phyloP scores from a whole-genome alignment of 2,113 vertebrate genomes.

The Progne subis region DNA sequence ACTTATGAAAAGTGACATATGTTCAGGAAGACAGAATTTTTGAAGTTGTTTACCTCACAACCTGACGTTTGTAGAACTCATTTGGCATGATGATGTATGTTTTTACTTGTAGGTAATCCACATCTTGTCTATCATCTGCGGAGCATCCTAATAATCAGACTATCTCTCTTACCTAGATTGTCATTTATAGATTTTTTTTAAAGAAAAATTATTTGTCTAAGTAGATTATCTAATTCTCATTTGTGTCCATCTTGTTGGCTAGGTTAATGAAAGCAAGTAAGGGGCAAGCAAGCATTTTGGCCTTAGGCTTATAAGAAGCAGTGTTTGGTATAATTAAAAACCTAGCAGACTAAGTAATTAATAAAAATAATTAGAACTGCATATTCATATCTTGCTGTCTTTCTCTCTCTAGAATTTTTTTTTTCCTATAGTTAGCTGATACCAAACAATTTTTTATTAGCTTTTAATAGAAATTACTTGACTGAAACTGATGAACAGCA shows the following conservation, averaged over 20 bases:
- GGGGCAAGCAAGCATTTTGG: neutral
- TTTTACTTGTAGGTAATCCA: neutral
- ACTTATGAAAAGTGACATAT: neutral
- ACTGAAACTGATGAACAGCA: neutral
- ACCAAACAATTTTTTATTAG: neutral
- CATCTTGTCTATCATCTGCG: neutral
- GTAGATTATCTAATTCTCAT: neutral
- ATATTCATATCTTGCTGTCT: neutral
- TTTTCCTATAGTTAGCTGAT: neutral
- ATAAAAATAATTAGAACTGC: neutral
- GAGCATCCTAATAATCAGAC: neutral
- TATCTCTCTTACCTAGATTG: neutral
- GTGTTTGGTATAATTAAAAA: constrained; percentile 1
- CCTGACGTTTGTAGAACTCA: neutral
- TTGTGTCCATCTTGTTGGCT: neutral
- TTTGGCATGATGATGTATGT: neutral
- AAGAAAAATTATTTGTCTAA: neutral
- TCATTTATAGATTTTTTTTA: neutral
- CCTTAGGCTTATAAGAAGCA: neutral
- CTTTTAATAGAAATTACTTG: constrained; percentile 4
- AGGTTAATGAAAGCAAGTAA: neutral
- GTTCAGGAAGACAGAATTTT: neutral
- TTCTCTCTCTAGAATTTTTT: neutral
- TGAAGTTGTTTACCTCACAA: neutral
- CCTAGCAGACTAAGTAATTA: neutral